Percentiles rank a stretch among this genome's conserved stretches.
Conservation (phyloP, 1,140 invertebrate species). For the Mylabris phalerata region DNA sequence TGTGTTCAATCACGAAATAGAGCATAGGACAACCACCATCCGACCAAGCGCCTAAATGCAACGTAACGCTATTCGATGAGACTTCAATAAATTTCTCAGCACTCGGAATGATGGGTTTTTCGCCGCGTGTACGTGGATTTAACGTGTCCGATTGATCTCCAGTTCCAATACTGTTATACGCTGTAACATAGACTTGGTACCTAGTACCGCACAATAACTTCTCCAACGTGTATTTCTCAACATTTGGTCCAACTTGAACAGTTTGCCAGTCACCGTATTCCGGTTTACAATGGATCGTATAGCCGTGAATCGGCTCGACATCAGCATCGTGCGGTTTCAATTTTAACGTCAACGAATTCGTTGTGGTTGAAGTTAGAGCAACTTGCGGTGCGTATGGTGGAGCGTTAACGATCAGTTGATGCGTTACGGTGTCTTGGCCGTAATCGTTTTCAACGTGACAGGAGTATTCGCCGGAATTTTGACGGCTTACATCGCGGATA, state of each 20-base stretch:
- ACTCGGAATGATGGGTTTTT: constrained; percentile 83
- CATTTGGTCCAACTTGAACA: constrained; percentile 65
- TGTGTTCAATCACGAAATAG: constrained; percentile 93
- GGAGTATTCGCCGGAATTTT: constrained; percentile 84
- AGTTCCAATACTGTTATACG: constrained; percentile 87
- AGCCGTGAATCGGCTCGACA: constrained; percentile 71
- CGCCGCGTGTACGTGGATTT: constrained; percentile 79
- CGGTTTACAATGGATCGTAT: constrained; percentile 87
- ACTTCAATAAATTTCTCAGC: constrained; percentile 86
- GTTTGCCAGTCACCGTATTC: constrained; percentile 92
- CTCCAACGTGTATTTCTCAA: constrained; percentile 78
- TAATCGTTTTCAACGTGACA: constrained; percentile 91
- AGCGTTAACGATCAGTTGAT: constrained; percentile 69
- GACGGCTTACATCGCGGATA: constrained; percentile 80
- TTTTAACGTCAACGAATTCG: constrained; percentile 73
- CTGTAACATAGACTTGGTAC: constrained; percentile 86
- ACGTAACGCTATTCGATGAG: constrained; percentile 82
- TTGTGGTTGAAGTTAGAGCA: constrained; percentile 56
- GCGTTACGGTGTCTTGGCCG: constrained; percentile 85
- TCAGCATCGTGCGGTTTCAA: constrained; percentile 62
- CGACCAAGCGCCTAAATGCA: constrained; percentile 88
- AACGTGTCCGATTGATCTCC: constrained; percentile 81
- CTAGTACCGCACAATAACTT: constrained; percentile 83
- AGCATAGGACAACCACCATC: constrained; percentile 94
- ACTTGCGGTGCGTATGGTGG: constrained; percentile 38